Evolutionary conservation across 2,797 vertebrate genomes (phyloP).

Genomic region (Clarias platycephalus): DNA sequence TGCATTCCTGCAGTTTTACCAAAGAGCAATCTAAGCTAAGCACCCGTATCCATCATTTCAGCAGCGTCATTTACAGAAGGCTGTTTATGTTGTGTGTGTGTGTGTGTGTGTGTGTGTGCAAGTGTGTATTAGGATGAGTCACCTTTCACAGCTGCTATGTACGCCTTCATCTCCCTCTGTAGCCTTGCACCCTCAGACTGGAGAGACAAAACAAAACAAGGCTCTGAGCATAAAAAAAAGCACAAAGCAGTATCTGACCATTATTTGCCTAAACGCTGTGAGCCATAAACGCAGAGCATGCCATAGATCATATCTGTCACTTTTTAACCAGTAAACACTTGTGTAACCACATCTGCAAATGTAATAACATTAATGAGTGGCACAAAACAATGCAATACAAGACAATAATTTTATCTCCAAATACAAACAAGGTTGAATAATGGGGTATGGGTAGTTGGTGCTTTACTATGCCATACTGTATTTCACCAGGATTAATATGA

Average conservation of each 20-base stretch:
- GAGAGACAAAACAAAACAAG: slow-evolving; percentile 58
- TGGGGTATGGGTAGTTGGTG: background rate
- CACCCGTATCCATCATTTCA: slow-evolving; percentile 5
- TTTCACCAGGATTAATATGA: slow-evolving; percentile 21
- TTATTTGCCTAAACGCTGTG: slow-evolving; percentile 12
- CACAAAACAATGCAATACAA: background rate
- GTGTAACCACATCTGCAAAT: background rate
- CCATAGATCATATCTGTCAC: background rate
- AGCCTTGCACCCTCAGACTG: slow-evolving; percentile 92
- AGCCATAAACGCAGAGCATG: background rate
- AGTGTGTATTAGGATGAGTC: slow-evolving; percentile 49
- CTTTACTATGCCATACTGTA: background rate
- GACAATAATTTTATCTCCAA: background rate
- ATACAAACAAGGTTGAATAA: background rate
- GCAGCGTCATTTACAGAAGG: slow-evolving; percentile 11
- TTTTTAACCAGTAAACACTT: background rate
- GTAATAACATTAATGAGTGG: background rate
- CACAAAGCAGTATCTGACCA: slow-evolving; percentile 4
- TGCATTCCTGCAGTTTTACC: slow-evolving; percentile 79
- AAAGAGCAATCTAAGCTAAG: slow-evolving; percentile 7
- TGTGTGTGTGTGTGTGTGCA: slow-evolving; percentile 5
- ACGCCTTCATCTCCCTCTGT: slow-evolving; percentile 92
- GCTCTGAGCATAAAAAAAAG: slow-evolving; percentile 24
- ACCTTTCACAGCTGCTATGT: slow-evolving; percentile 97
- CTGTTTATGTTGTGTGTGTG: slow-evolving; percentile 1